Percentiles rank a stretch among this genome's conserved stretches.
These are phyloP conservation scores for Andrena flavipes DNA, from an alignment of 2,888 invertebrate genomes.

Conservation along the genomic window DNA sequence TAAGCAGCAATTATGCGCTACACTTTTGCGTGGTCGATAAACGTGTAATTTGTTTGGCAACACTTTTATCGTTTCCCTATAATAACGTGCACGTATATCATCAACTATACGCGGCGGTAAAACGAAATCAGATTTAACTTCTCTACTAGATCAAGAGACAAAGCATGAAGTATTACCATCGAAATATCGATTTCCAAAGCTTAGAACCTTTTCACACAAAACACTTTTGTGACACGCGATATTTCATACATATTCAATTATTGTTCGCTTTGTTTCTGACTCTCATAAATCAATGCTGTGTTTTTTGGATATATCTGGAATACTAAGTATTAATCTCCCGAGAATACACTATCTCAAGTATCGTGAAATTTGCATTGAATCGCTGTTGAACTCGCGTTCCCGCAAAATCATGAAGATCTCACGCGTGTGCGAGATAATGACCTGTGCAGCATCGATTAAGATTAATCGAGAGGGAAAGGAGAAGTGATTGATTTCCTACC, in stretches of 20 bases:
- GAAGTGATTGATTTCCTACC: conserved; percentile 69
- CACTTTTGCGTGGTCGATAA: background rate
- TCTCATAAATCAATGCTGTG: background rate
- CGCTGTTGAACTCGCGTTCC: too few relatives aligned
- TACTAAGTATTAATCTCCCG: too few relatives aligned
- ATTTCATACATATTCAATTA: background rate
- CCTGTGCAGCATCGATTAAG: too few relatives aligned
- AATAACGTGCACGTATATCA: background rate
- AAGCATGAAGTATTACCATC: too few relatives aligned
- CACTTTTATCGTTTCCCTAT: background rate
- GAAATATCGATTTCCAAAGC: too few relatives aligned
- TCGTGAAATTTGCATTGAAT: too few relatives aligned
- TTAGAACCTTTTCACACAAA: background rate
- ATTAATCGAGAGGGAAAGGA: background rate
- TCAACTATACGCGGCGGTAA: background rate
- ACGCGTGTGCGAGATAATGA: too few relatives aligned
- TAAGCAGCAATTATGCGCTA: background rate
- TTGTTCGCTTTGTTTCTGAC: background rate
- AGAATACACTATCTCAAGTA: too few relatives aligned
- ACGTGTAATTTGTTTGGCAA: background rate
- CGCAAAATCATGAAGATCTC: too few relatives aligned
- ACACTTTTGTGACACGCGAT: background rate
- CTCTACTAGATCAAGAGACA: too few relatives aligned
- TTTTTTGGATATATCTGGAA: too few relatives aligned
- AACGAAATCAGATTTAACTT: background rate